phyloP scores from a whole-genome alignment of 1,140 invertebrate species.

The Drosophila melanogaster region Release_6_plus_ISO1_MT NC_004354.4:2348001-2348500 shows the following conservation, averaged over 20 bases:
- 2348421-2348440: conserved; percentile 80
- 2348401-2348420: conserved; percentile 64
- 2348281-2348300: conserved; percentile 75
- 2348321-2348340: conserved; percentile 67
- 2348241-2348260: conserved; percentile 80
- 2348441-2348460: conserved; percentile 65
- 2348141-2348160: conserved; percentile 69
- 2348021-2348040: conserved; percentile 78
- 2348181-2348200: conserved; percentile 49
- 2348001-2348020: conserved; percentile 74
- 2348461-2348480: conserved; percentile 50
- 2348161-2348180: conserved; percentile 16
- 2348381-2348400: conserved; percentile 56
- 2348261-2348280: conserved; percentile 65
- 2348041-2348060: conserved; percentile 75
- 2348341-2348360: conserved; percentile 36
- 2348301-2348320: conserved; percentile 31
- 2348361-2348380: conserved; percentile 41
- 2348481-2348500: conserved; percentile 38
- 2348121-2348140: conserved; percentile 47
- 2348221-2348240: conserved; percentile 33
- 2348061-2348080: conserved; percentile 17
- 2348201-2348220: conserved; percentile 61
- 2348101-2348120: conserved; percentile 2
- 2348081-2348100: conserved; percentile 21